Conservation (phyloP, 2,888 invertebrate genomes). For the Cenopis cana region DNA sequence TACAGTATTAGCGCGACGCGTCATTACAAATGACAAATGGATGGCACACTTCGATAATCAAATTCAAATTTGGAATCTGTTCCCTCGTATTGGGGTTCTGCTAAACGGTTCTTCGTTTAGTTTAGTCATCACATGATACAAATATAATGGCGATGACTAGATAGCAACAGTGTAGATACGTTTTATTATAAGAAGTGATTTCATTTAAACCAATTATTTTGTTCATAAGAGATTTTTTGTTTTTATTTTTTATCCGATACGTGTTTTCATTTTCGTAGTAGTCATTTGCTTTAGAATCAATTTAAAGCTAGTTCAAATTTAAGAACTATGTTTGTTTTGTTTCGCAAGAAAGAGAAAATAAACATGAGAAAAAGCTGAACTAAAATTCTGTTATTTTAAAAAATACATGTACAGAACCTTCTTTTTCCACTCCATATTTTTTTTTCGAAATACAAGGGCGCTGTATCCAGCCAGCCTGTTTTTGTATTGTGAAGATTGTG, state of each 20-base stretch:
- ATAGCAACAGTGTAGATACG: neutral
- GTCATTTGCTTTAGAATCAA: neutral
- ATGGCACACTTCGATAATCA: conserved; percentile 84
- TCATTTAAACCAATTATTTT: too few species aligned
- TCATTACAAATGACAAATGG: conserved; percentile 85
- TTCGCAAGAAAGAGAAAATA: too few species aligned
- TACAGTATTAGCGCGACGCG: conserved; percentile 81
- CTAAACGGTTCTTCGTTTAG: conserved; percentile 20
- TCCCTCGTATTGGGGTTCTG: conserved; percentile 52
- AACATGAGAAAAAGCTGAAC: too few species aligned
- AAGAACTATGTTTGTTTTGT: too few species aligned
- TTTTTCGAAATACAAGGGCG: conserved; percentile 67
- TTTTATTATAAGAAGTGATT: too few species aligned
- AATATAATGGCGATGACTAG: conserved; percentile 32
- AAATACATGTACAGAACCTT: conserved; percentile 24
- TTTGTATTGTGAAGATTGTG: conserved; percentile 82
- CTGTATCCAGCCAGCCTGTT: conserved; percentile 69
- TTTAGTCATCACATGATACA: conserved; percentile 33
- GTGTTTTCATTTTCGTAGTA: too few species aligned
- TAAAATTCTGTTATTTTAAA: neutral
- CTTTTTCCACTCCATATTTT: conserved; percentile 55
- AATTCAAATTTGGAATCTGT: conserved; percentile 85
- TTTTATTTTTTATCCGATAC: too few species aligned
- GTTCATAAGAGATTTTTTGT: too few species aligned
- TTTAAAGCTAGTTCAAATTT: neutral